These are phyloP conservation scores for Adelphocoris suturalis DNA, from an alignment of 2,888 invertebrate genomes.

Conservation along the genomic window DNA sequence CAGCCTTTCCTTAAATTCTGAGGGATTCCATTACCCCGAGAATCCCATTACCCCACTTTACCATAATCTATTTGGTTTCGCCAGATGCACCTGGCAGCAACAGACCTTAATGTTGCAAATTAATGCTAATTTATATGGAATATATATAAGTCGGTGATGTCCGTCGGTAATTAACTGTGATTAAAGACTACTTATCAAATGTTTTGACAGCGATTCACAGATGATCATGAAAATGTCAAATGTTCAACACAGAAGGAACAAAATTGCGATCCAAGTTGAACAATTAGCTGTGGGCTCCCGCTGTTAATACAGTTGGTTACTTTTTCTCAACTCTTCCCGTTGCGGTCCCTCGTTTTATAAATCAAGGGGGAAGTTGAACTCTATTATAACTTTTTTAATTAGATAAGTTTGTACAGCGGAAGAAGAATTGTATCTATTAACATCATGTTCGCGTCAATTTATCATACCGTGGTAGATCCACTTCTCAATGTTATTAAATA, in stretches of 20 bases:
- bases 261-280: conserved; percentile 7
- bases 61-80: no score
- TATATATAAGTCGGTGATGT: no score
- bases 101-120: no score
- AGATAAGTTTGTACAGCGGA: neutral
- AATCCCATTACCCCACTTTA: no score
- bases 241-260: neutral
- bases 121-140: no score
- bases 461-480: neutral
- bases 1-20: no score
- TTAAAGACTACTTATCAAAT: no score
- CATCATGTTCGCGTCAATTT: neutral
- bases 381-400: conserved; percentile 42
- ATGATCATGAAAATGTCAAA: no score
- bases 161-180: no score
- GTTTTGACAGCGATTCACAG: no score
- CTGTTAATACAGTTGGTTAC: conserved; percentile 27
- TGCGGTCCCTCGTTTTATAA: neutral
- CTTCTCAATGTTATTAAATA: neutral
- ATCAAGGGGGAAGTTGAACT: conserved; percentile 17
- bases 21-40: no score
- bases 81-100: no score
- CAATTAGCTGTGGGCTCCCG: neutral
- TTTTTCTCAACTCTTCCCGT: neutral
- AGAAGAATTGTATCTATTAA: conserved; percentile 9